phyloP scores from a whole-genome alignment of 2,888 invertebrate genomes.

The Rhagonycha lutea region DNA sequence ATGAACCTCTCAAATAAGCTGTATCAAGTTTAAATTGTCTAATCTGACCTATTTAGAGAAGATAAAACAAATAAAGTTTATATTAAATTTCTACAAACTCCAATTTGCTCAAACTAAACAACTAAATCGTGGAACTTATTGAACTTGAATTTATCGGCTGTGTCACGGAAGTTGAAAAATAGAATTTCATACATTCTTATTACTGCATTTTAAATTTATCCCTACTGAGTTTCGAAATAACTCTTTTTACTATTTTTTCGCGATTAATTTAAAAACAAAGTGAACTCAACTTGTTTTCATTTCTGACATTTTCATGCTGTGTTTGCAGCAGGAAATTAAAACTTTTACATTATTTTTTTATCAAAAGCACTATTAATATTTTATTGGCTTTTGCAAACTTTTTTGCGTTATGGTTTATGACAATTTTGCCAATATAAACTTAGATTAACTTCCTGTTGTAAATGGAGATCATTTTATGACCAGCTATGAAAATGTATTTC shows the following conservation, averaged over 20 bases:
- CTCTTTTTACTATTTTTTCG: neutral
- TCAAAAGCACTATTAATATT: neutral
- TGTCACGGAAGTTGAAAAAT: neutral
- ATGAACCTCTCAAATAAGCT: neutral
- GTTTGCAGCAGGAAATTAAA: neutral
- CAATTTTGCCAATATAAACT: neutral
- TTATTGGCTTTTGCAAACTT: neutral
- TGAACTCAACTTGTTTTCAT: neutral
- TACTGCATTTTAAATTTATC: too few relatives aligned
- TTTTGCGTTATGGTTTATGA: neutral
- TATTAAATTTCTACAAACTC: neutral
- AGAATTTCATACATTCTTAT: too few relatives aligned
- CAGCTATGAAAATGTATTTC: neutral
- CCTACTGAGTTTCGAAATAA: neutral
- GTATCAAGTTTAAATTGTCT: neutral
- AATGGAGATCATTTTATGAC: neutral
- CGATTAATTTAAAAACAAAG: neutral
- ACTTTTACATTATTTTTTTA: neutral
- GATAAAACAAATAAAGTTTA: neutral
- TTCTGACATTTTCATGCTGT: neutral
- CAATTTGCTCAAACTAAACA: neutral
- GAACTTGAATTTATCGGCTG: neutral
- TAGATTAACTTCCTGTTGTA: neutral
- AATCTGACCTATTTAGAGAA: neutral
- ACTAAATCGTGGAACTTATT: neutral